Evolutionary conservation across 2,797 vertebrate genomes (phyloP), one percentile per base, ranked within the genome.

Genomic region (Danio tinwini): DNA sequence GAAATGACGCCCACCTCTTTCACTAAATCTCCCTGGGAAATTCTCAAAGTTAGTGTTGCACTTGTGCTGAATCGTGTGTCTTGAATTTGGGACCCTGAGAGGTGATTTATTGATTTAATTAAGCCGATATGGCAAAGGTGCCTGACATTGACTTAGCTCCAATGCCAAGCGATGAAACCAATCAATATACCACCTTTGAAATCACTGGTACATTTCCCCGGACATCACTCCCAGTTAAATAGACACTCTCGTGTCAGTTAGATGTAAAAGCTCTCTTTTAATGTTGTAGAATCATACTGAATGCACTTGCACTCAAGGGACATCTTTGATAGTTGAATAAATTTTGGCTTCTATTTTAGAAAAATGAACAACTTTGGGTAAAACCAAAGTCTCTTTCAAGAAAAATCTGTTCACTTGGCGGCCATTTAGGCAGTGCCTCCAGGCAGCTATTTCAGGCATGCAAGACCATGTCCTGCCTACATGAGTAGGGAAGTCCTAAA

Each of bases 81-180:
- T 83, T 65, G 55, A 69, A 74, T 64, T 61, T 78, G 78, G 65
- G 80, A 84, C 59, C 59, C 19, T 10, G 12, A 74, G 82, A 65
- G 82, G 83, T 89, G 88, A 89, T 86, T 89, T 80, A 90, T 85
- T 80, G 65, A 72, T 87, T 91, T 89, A 86, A 89, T 86, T 90
- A 69, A 72, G 84, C 68, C 84, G 82, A 85, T 77, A 84, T 69
- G 59, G 53, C 67, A 76, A 71, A 79, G 83, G 42, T 68, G 59
- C 37, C 72, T 71, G 74, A 65, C 19, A 44, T 16, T 19, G 44
- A 45, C 29, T 47, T 76, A 17, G 13, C 52, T 17, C 16, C 11
- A 58, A 3, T 39, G 21, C 53, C 52, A 59, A 17, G 44, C 40
- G 58, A 68, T 40, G n/a, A 17, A 69, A 59, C 63, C 21, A 68